Conservation (phyloP, 2,797 vertebrate genomes). For the Ptychadena robeensis region DNA sequence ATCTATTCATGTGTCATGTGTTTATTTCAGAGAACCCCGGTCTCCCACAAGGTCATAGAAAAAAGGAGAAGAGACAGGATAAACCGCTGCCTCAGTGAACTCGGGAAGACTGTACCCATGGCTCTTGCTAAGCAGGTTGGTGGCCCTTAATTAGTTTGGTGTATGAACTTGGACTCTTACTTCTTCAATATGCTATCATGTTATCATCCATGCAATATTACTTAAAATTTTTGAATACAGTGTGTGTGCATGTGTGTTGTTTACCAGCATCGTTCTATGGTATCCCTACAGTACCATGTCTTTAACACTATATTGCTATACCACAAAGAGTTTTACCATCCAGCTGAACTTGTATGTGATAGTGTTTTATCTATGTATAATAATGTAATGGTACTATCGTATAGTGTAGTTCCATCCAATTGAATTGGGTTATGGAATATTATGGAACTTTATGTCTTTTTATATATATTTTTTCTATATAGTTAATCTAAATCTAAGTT, state of each 20-base stretch:
- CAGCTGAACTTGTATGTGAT: not conserved
- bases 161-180: no score
- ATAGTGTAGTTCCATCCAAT: not conserved
- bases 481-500: not conserved
- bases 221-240: not conserved
- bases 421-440: not conserved
- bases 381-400: not conserved
- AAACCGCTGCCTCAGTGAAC: constrained; percentile 90
- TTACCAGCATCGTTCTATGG: not conserved
- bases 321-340: not conserved
- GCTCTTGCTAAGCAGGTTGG: constrained; percentile 94
- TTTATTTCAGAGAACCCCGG: constrained; percentile 84
- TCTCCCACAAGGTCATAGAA: constrained; percentile 97
- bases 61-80: constrained; percentile 92
- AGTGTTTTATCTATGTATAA: not conserved
- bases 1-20: constrained; percentile 4
- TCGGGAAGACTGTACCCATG: constrained; percentile 94
- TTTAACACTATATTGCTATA: no score
- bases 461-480: not conserved
- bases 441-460: not conserved
- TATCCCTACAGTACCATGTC: not conserved
- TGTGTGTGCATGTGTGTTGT: not conserved
- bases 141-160: not conserved
- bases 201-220: not conserved
- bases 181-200: not conserved